phyloP scores from a whole-genome alignment of 2,888 invertebrate genomes.

The Tipula vernalis region DNA sequence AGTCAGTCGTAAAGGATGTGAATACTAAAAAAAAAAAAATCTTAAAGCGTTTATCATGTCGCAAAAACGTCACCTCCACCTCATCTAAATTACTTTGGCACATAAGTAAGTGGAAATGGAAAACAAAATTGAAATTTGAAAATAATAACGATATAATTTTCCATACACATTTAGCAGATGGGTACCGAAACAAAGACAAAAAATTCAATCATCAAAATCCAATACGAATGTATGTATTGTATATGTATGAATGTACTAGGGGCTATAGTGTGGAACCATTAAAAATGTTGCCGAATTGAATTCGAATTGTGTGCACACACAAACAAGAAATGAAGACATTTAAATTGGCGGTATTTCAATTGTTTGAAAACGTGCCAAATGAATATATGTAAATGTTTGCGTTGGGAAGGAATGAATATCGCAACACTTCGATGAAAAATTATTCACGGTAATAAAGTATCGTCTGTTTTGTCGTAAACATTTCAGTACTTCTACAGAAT shows the following conservation, averaged over 20 bases:
- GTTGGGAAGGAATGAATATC: too few species aligned
- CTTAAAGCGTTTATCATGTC: too few species aligned
- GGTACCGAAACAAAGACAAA: neutral
- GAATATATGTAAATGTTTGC: neutral
- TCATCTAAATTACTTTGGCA: too few species aligned
- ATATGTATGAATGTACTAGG: too few species aligned
- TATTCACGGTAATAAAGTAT: too few species aligned
- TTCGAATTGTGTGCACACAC: neutral
- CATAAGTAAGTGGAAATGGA: neutral
- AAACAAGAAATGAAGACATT: neutral
- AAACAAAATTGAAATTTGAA: neutral
- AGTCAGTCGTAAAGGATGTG: neutral
- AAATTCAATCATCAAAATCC: neutral
- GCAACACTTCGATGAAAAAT: too few species aligned
- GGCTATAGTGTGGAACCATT: too few species aligned
- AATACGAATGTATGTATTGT: neutral
- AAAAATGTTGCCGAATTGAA: neutral
- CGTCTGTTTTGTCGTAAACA: too few species aligned
- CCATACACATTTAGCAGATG: neutral
- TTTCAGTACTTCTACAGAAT: too few species aligned
- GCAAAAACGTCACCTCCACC: neutral
- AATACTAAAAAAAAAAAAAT: neutral
- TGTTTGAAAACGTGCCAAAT: neutral
- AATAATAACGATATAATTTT: neutral
- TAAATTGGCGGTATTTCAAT: neutral